A percentile compares a stretch with the other conserved stretches of the same genome.
Conservation (phyloP, 2,113 vertebrate genomes). For the Cynocephalus volans region DNA sequence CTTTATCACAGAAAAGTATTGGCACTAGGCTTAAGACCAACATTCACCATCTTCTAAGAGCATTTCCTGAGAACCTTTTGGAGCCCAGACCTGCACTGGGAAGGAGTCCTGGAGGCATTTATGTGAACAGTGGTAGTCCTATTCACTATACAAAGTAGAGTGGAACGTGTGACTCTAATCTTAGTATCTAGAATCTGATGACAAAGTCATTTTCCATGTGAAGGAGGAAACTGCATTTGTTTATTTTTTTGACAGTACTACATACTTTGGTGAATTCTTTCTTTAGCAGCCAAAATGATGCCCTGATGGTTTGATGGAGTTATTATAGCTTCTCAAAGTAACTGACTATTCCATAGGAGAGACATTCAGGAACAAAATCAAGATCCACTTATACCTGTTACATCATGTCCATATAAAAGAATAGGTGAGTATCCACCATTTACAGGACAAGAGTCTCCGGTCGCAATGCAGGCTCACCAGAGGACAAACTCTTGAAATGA, state of each 20-base stretch:
- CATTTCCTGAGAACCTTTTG: background rate
- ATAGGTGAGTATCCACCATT: background rate
- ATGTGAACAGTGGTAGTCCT: background rate
- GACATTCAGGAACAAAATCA: background rate
- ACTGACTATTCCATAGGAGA: background rate
- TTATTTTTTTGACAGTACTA: background rate
- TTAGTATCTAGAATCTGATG: background rate
- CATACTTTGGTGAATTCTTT: background rate
- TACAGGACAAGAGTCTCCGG: background rate
- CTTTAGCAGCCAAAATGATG: slow-evolving; percentile 25
- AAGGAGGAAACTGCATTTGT: background rate
- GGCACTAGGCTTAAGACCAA: background rate
- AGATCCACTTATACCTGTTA: background rate
- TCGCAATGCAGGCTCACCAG: background rate
- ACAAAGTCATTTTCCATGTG: background rate
- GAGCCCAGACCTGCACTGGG: background rate
- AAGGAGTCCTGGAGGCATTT: background rate
- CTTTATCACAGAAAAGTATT: background rate
- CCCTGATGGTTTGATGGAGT: background rate
- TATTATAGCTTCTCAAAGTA: background rate
- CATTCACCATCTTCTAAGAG: background rate
- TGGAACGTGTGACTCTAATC: background rate
- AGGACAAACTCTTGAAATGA: background rate
- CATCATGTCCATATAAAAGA: background rate
- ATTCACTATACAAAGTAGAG: background rate